These are phyloP conservation scores for Spheniscus mendiculus DNA, from an alignment of 2,113 vertebrate genomes.

Conservation along the genomic window DNA sequence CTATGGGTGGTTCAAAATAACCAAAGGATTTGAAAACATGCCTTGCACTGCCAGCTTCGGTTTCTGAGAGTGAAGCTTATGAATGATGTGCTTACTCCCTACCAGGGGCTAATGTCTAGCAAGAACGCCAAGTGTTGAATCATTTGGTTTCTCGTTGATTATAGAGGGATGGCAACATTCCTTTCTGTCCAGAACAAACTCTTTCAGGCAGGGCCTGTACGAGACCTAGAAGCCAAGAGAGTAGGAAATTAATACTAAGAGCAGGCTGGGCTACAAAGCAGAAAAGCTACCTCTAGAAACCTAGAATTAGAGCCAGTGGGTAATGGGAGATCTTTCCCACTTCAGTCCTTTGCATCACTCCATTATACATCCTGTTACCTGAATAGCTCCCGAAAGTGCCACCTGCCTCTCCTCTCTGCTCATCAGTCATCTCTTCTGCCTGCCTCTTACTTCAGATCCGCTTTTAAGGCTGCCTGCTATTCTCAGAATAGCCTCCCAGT, in stretches of 20 bases:
- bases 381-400: neutral
- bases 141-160: neutral
- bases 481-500: constrained; percentile 48
- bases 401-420: constrained; percentile 11
- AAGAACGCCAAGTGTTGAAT: neutral
- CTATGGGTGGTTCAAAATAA: neutral
- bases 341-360: neutral
- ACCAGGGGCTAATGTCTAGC: rapidly evolving
- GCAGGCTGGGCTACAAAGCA: neutral
- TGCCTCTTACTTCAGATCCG: neutral
- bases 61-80: neutral
- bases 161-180: neutral
- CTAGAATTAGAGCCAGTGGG: neutral
- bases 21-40: neutral
- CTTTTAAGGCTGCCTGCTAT: constrained; percentile 32
- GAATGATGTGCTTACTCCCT: neutral
- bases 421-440: constrained; percentile 3
- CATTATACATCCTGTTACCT: constrained; percentile 27
- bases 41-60: neutral
- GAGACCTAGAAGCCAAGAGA: neutral
- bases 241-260: neutral
- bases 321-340: neutral
- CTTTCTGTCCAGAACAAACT: neutral
- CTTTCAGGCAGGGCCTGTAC: neutral
- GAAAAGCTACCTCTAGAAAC: neutral